Percentiles rank a stretch among this genome's conserved stretches.
Evolutionary conservation across 92 coral and sea anemone species (phyloP).

Genomic region (Epizoanthus rinbou): DNA sequence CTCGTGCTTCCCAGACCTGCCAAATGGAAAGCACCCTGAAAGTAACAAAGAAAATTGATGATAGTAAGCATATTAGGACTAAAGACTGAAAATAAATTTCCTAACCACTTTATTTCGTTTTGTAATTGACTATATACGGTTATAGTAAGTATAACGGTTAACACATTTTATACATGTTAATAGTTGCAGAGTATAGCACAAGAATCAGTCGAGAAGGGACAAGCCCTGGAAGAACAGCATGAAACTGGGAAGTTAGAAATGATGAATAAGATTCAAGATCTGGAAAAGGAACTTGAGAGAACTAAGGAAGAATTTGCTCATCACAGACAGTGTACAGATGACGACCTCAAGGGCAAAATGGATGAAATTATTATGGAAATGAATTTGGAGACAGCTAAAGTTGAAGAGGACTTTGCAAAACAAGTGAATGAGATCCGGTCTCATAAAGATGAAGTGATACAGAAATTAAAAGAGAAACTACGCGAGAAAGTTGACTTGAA

Average conservation of each 20-base stretch:
- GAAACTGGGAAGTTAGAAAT: slow-evolving; percentile 39
- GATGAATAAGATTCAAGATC: slow-evolving; percentile 13
- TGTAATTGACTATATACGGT: neutral
- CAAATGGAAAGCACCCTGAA: no score
- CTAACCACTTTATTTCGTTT: no score
- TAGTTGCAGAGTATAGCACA: slow-evolving; percentile 15
- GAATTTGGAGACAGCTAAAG: slow-evolving; percentile 70
- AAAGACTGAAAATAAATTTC: no score
- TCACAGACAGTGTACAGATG: slow-evolving; percentile 30
- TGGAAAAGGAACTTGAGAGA: slow-evolving; percentile 65
- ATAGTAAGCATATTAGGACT: no score
- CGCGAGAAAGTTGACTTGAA: slow-evolving; percentile 74
- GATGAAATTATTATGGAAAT: slow-evolving; percentile 69
- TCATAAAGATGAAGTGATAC: slow-evolving; percentile 84
- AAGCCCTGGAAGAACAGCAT: slow-evolving; percentile 51
- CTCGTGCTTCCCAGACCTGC: no score
- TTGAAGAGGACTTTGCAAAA: slow-evolving; percentile 72
- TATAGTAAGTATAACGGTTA: neutral
- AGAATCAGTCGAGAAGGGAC: slow-evolving; percentile 33
- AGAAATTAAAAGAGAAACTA: slow-evolving; percentile 77
- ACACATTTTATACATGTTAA: neutral
- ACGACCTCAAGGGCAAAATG: slow-evolving; percentile 45
- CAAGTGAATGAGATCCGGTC: slow-evolving; percentile 72
- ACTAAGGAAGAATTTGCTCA: slow-evolving; percentile 30
- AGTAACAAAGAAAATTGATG: no score